phyloP scores from a whole-genome alignment of 2,888 invertebrate genomes.

The Branchellion lobata region DNA sequence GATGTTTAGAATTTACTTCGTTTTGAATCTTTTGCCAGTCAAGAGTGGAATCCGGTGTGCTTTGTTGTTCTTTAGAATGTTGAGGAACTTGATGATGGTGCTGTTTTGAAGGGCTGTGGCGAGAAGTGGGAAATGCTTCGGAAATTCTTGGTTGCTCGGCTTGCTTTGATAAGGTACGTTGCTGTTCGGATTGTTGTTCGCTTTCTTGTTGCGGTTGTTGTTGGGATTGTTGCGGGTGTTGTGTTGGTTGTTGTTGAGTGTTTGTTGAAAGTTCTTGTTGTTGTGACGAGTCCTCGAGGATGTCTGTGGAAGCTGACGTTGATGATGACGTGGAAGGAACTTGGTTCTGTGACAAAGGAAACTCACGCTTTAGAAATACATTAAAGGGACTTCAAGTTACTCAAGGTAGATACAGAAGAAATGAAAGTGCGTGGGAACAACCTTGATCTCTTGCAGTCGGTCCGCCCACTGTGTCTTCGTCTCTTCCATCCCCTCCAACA shows the following conservation, averaged over 20 bases:
- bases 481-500: background rate
- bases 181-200: background rate
- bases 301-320: constrained; percentile 11
- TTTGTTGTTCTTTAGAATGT: no score
- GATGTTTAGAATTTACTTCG: no score
- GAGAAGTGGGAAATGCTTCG: background rate
- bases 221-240: background rate
- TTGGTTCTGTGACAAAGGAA: no score
- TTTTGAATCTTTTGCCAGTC: no score
- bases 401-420: no score
- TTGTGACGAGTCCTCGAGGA: background rate
- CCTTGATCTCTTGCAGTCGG: background rate
- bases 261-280: background rate
- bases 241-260: background rate
- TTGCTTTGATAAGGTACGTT: background rate
- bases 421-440: no score
- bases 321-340: background rate
- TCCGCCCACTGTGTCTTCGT: background rate
- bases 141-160: background rate
- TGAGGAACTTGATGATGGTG: no score
- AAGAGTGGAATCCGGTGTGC: no score
- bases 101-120: background rate
- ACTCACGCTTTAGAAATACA: no score
- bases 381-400: no score
- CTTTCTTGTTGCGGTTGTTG: background rate